Evolutionary conservation across 1,140 invertebrate genomes (phyloP), one percentile per base, ranked within the genome.

Genomic region (Schlechtendalia chinensis): DNA sequence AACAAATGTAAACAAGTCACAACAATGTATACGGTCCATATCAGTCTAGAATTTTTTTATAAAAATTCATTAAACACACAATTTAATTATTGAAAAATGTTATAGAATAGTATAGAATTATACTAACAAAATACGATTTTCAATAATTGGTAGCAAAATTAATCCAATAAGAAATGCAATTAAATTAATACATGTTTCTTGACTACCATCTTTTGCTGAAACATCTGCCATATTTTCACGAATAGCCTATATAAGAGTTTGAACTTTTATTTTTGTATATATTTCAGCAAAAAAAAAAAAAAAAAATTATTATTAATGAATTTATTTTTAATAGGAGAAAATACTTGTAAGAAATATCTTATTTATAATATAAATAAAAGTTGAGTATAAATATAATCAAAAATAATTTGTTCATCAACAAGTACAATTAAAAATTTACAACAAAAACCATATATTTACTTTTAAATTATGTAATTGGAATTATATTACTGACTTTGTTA

Each of bases 111-210:
- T 56, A 61, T 56, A 50, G 11, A 58, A 61, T n/a, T 8, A 80
- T 71, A 85, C 84, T 85, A 85, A 89, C 86, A 84, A 82, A 82
- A 87, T 86, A 72, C 11, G 24, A 12, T 88, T 88, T 50, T 88
- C 89, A 16, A 94, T 87, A n/a, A 90, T 82, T 45, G 92, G 91
- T 2, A 97, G 87, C 65, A 98, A 85, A 32, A 92, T 86, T 53
- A 98, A 88, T 80, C 93, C 93, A 17, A 91, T 83, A 75, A 95
- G 85, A 8, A 96, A 92, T 16, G 93, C 95, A 47, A 93, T 85
- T 61, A 98, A 87, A 87, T 98, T 98, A 1, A 98, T 95, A 83
- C 95, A 89, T 0, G 96, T 98, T 86, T 98, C 97, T 88, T 99
- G 97, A 83, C 94, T 96, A 12, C 94, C 93, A 87, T 98, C 97